Base-by-base conservation (phyloP, 1,140 invertebrate species). In the Orchesella cincta region DNA sequence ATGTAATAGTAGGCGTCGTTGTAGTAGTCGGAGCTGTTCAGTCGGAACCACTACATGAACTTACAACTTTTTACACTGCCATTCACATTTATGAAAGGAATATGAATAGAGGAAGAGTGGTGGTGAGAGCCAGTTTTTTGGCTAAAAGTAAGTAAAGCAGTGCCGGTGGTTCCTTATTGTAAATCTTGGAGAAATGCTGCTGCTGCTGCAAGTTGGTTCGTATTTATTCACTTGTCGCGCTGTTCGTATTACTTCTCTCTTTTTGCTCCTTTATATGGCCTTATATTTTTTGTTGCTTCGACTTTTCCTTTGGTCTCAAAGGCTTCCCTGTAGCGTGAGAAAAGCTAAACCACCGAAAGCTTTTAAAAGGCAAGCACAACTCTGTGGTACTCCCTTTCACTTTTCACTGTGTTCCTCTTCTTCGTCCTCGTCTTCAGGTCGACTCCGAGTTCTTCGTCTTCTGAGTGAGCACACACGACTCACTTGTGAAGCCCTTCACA, bases 1-100 rank as follows among this genome's bases (percentile, higher is more conserved):
- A 5, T 57, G 52, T n/a, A 18, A 23, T 14, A 14, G 52, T 57
- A 23, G 3, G 52, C 23, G 52, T 57, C 8, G 52, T 26, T 18
- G 23, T 57, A 57, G 52, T n/a, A 57, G 23, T 26, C 23, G 52
- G 8, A 23, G 52, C 52, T 23, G 52, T 57, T 57, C 52, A 57
- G 23, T 57, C 23, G 52, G 52, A 57, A 57, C 52, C 52, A 57
- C 52, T 57, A 26, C 52, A 57, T 57, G 52, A 57, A 23, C 52
- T 12, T n/a, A 14, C 52, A 57, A 57, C 52, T 57, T 57, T 57
- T 23, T 57, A 26, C 52, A 12, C 52, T n/a, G 52, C 52, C 23
- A 57, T 57, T 57, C 52, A 57, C 52, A 57, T n/a, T 57, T 57
- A n/a, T 57, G 52, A 57, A 57, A n/a, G 52, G 52, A 57, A 57